These are phyloP conservation scores for Dolichopus griseipennis DNA, from an alignment of 2,888 invertebrate genomes.

Conservation along the genomic window DNA sequence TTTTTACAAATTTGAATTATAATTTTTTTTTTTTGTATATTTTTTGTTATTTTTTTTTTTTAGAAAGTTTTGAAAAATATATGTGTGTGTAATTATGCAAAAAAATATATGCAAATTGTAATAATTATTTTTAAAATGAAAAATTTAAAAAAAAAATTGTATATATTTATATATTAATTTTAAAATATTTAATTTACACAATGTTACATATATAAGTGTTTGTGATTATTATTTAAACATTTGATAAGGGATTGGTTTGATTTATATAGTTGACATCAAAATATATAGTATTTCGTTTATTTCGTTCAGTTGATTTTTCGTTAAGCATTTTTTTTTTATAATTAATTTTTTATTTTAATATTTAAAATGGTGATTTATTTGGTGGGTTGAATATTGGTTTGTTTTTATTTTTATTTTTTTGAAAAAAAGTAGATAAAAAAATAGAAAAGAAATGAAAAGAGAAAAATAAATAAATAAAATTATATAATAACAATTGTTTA, in stretches of 20 bases:
- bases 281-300: neutral
- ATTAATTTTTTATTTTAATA: neutral
- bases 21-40: too few relatives aligned
- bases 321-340: neutral
- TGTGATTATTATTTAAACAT: neutral
- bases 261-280: neutral
- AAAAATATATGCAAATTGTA: neutral
- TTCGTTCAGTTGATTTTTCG: neutral
- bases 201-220: neutral
- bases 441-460: neutral
- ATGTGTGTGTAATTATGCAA: too few relatives aligned
- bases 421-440: neutral
- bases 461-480: neutral
- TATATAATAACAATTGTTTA: neutral
- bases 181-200: constrained; percentile 1
- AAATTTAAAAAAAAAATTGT: neutral
- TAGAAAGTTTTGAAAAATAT: too few relatives aligned
- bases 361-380: too few relatives aligned
- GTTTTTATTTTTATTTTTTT: neutral
- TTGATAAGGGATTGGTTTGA: neutral
- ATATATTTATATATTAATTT: neutral
- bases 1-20: neutral
- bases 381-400: neutral
- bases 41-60: too few relatives aligned
- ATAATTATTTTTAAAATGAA: neutral